Conservation (phyloP, 2,888 invertebrate species). For the Atrina japonica region DNA sequence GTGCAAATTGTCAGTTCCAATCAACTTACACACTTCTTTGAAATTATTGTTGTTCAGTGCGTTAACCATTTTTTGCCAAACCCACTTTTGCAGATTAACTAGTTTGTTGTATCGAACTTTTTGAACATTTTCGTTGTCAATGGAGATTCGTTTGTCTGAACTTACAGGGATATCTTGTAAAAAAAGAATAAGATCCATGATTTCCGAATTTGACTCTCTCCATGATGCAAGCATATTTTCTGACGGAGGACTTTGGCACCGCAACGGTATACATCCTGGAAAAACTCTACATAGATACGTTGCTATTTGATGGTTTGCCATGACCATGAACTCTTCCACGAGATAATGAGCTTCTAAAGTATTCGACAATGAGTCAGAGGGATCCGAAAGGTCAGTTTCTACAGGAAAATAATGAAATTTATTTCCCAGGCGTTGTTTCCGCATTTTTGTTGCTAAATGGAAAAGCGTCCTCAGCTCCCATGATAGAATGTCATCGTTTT, state of each 20-base stretch:
- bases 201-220: conserved; percentile 31
- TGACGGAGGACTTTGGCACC: conserved; percentile 53
- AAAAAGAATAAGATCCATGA: conserved; percentile 43
- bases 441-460: conserved; percentile 38
- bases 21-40: conserved; percentile 27
- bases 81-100: conserved; percentile 28
- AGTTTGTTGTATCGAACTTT: conserved; percentile 24
- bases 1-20: conserved; percentile 51
- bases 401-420: conserved; percentile 48
- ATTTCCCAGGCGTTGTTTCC: conserved; percentile 45
- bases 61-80: conserved; percentile 27
- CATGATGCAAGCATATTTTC: conserved; percentile 46
- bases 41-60: conserved; percentile 8
- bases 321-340: conserved; percentile 59
- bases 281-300: conserved; percentile 35
- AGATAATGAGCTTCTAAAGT: conserved; percentile 53
- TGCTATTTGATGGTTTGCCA: conserved; percentile 52
- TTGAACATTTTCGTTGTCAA: neutral
- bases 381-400: conserved; percentile 37
- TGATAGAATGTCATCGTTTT: conserved; percentile 2
- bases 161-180: conserved; percentile 40
- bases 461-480: conserved; percentile 24
- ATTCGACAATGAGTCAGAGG: conserved; percentile 28
- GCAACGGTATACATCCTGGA: conserved; percentile 46
- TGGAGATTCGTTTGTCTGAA: neutral